Conservation (phyloP, 1,140 invertebrate species). For the Bicyclus anynana region DNA sequence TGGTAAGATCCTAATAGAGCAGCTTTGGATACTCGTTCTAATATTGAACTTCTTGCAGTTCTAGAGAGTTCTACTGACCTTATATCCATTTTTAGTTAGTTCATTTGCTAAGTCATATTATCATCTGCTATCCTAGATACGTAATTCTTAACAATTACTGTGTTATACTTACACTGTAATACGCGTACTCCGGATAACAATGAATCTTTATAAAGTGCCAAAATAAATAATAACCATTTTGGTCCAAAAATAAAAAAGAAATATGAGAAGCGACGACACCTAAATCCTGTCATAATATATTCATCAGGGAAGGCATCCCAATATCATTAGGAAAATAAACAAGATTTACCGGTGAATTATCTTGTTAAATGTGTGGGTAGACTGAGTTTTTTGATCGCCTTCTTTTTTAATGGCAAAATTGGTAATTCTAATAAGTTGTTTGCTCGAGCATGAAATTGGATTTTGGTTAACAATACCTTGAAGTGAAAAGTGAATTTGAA, state of each 20-base stretch:
- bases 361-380: background rate
- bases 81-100: no score
- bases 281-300: background rate
- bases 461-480: no score
- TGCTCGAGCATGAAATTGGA: no score
- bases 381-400: background rate
- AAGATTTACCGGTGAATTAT: background rate
- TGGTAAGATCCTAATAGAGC: no score
- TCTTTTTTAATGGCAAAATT: background rate
- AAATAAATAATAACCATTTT: conserved; percentile 5
- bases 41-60: no score
- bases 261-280: background rate
- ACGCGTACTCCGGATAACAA: conserved; percentile 11
- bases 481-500: no score
- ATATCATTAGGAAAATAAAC: background rate
- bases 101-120: no score
- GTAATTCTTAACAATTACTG: no score
- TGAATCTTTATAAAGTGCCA: conserved; percentile 10
- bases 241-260: conserved; percentile 8
- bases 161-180: no score
- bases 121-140: no score
- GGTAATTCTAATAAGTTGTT: background rate
- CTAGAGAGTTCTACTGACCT: no score
- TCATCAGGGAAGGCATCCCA: background rate
- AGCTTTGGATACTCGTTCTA: no score